phyloP scores from a whole-genome alignment of 2,888 invertebrate genomes.

The Caenorhabditis uteleia region DNA sequence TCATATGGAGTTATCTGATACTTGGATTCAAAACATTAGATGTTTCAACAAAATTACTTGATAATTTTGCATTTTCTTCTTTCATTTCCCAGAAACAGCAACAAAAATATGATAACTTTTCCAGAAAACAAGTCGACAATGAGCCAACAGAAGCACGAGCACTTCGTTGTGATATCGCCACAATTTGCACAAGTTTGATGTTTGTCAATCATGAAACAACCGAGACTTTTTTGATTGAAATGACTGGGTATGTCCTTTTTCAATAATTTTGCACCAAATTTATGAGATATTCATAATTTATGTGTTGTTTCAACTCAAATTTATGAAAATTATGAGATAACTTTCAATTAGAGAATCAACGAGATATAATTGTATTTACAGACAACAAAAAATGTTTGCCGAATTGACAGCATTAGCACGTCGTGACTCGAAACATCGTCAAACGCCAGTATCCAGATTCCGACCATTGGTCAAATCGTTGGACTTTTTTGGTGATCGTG shows the following conservation, averaged over 20 bases:
- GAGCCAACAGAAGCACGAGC: slow-evolving; percentile 28
- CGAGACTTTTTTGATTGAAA: slow-evolving; percentile 14
- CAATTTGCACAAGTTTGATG: slow-evolving; percentile 28
- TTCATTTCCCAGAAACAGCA: no score
- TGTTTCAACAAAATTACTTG: no score
- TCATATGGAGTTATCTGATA: no score
- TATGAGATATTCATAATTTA: no score
- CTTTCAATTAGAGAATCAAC: no score
- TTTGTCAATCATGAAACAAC: slow-evolving; percentile 28
- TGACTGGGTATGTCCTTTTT: slow-evolving; percentile 40
- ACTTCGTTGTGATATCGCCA: slow-evolving; percentile 23
- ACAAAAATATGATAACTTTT: no score
- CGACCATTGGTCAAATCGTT: slow-evolving; percentile 39
- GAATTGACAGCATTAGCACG: slow-evolving; percentile 29
- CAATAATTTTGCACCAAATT: no score
- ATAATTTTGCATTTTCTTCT: no score
- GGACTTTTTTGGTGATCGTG: slow-evolving; percentile 23
- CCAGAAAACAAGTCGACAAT: no score
- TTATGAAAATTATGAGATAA: no score
- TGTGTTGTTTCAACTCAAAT: no score
- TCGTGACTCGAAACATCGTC: slow-evolving; percentile 8
- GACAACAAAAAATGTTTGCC: slow-evolving; percentile 43
- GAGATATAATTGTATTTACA: slow-evolving; percentile 15
- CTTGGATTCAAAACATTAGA: no score
- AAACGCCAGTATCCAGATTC: slow-evolving; percentile 22